Conservation (phyloP, 2,888 invertebrate genomes). For the Sceliomorpha sp. region DNA sequence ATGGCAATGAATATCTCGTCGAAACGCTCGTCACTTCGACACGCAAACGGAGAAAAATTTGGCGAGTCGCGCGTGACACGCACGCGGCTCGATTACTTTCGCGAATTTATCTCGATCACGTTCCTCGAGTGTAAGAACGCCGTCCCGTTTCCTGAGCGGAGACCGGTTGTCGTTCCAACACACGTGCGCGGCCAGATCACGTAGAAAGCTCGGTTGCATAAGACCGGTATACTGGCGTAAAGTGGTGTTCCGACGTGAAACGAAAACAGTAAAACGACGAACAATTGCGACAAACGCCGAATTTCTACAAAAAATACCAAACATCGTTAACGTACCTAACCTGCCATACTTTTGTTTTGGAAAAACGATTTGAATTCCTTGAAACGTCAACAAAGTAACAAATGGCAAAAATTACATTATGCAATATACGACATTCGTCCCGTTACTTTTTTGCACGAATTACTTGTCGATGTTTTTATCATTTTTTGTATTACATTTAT, state of each 20-base stretch:
- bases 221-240: slow-evolving; percentile 34
- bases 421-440: no score
- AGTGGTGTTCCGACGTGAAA: slow-evolving; percentile 42
- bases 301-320: no score
- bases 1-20: slow-evolving; percentile 39
- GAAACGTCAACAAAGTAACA: no score
- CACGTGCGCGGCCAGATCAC: slow-evolving; percentile 43
- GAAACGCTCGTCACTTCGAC: slow-evolving; percentile 36
- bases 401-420: no score
- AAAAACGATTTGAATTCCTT: no score
- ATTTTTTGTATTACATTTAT: no score
- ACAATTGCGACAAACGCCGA: slow-evolving; percentile 7
- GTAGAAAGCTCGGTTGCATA: slow-evolving; percentile 57
- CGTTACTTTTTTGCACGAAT: no score
- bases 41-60: slow-evolving; percentile 33
- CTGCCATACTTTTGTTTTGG: no score
- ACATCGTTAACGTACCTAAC: no score
- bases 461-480: no score
- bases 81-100: slow-evolving; percentile 55
- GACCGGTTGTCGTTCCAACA: slow-evolving; percentile 54
- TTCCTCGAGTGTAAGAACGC: slow-evolving; percentile 43
- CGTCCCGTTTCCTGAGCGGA: slow-evolving; percentile 52
- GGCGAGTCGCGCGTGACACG: slow-evolving; percentile 30
- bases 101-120: slow-evolving; percentile 62
- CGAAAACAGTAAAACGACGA: slow-evolving; percentile 30